Evolutionary conservation across 2,113 vertebrate genomes (phyloP).

Genomic region (Peromyscus maniculatus): DNA sequence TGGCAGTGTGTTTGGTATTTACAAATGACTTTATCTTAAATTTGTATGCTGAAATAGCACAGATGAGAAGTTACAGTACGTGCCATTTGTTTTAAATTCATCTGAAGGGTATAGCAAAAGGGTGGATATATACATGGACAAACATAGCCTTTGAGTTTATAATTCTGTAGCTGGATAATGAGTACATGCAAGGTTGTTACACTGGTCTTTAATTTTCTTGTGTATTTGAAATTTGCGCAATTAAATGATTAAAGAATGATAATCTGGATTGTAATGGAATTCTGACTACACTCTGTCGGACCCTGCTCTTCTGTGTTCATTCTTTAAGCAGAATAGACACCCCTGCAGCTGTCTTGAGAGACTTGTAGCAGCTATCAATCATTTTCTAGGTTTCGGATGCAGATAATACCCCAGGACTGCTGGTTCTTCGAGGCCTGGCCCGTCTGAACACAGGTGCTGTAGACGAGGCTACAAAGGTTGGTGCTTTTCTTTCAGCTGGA

Average conservation of each 20-base stretch:
- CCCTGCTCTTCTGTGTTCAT: not conserved
- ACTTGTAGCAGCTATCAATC: constrained; percentile 60
- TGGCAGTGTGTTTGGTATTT: not conserved
- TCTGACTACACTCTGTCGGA: not conserved
- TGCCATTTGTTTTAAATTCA: not conserved
- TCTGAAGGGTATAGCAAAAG: not conserved
- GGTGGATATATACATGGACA: not conserved
- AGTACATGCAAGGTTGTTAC: constrained; percentile 14
- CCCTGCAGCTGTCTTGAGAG: constrained; percentile 20
- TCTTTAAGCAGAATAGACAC: constrained; percentile 26
- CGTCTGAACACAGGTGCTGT: constrained; percentile 91
- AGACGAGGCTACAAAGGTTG: constrained; percentile 92
- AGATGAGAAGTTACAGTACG: not conserved
- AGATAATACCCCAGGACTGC: constrained; percentile 88
- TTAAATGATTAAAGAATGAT: constrained; percentile 27
- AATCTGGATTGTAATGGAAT: constrained; percentile 26
- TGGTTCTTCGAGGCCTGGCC: constrained; percentile 90
- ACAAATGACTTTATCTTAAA: constrained; percentile 5
- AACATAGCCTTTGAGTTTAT: not conserved
- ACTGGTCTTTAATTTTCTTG: constrained; percentile 20
- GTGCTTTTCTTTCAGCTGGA: constrained; percentile 47
- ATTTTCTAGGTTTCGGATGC: constrained; percentile 90
- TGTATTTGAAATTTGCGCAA: constrained; percentile 18
- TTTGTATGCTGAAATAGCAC: constrained; percentile 1
- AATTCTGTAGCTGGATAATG: constrained; percentile 29